Evolutionary conservation across 1,140 invertebrate species (phyloP), one percentile per base, ranked within the genome.

Genomic region (Globodera ellingtonae): DNA sequence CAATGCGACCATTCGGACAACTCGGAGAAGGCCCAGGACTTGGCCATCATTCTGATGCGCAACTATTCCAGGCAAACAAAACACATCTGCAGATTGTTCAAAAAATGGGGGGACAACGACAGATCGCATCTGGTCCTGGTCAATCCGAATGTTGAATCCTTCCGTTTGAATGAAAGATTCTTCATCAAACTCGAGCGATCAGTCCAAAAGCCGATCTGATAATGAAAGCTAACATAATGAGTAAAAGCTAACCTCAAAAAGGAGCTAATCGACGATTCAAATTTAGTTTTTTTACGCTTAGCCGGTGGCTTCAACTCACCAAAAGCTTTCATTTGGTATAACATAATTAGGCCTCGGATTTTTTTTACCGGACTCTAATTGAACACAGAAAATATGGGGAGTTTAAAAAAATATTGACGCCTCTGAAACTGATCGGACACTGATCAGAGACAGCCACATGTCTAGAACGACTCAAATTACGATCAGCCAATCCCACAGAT

Each of bases 11-110:
- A 85, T n/a, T 13, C 56, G 21, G 83, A 81, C 56, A 66, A 69
- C 66, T 67, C 79, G 56, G 84, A 87, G 62, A 88, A 88, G 71
- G 59, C 86, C 9, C 86, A 87, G 62, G 87, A 87, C 71, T 74
- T 87, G 24, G 86, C 86, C 44, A 66, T 75, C 21, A 75, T 88
- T 75, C 77, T 87, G 65, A 88, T 87, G 86, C 47, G 81, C 59
- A 88, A 87, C 67, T 87, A 89, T 75, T 89, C 87, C 18, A 84
- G 86, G 70, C 35, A n/a, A 52, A 62, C 10, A 46, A 13, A n/a
- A 48, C 18, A 48, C 18, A 18, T 52, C 44, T n/a, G 10, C 71
- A 62, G 24, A 35, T 35, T 35, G 35, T 35, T 35, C 9, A 15
- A 46, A 15, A 47, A 73, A 50, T 65, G 59, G 74, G 47, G 59